A percentile compares a stretch with the other conserved stretches of the same genome.
phyloP scores from a whole-genome alignment of 1,140 invertebrate genomes.

The Acromyrmex echinatior region DNA sequence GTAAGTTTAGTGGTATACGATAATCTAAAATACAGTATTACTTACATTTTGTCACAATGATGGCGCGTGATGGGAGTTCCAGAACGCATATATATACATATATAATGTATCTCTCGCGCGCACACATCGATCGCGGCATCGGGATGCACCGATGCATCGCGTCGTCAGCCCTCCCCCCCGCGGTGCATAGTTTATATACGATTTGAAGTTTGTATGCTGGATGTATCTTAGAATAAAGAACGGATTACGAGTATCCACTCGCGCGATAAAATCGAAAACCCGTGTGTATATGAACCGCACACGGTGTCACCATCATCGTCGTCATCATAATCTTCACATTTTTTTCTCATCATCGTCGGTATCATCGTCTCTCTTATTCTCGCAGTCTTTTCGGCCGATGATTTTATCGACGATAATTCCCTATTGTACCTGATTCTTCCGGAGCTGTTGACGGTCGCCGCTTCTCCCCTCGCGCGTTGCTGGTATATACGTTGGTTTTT shows the following conservation, averaged over 20 bases:
- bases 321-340: constrained; percentile 6
- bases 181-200: constrained; percentile 46
- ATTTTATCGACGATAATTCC: constrained; percentile 47
- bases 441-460: constrained; percentile 37
- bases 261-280: constrained; percentile 68
- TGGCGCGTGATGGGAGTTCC: constrained; percentile 75
- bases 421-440: constrained; percentile 47
- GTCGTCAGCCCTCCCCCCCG: constrained; percentile 19
- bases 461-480: constrained; percentile 14
- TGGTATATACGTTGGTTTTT: constrained; percentile 21
- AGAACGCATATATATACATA: constrained; percentile 74
- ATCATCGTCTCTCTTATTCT: constrained; percentile 7
- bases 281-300: constrained; percentile 52
- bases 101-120: constrained; percentile 36
- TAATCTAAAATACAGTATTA: constrained; percentile 86
- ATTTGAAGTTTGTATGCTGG: constrained; percentile 60
- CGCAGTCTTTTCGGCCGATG: constrained; percentile 19
- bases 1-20: constrained; percentile 81
- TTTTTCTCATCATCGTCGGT: constrained; percentile 26
- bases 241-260: constrained; percentile 40
- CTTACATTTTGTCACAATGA: constrained; percentile 81
- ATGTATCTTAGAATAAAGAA: constrained; percentile 68
- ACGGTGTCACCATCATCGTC: constrained; percentile 44
- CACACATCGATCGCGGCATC: constrained; percentile 63
- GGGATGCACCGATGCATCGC: constrained; percentile 59